Percentiles rank a stretch among this genome's conserved stretches.
Evolutionary conservation across 2,888 invertebrate species (phyloP).

Genomic region (Ypsolopha sequella): DNA sequence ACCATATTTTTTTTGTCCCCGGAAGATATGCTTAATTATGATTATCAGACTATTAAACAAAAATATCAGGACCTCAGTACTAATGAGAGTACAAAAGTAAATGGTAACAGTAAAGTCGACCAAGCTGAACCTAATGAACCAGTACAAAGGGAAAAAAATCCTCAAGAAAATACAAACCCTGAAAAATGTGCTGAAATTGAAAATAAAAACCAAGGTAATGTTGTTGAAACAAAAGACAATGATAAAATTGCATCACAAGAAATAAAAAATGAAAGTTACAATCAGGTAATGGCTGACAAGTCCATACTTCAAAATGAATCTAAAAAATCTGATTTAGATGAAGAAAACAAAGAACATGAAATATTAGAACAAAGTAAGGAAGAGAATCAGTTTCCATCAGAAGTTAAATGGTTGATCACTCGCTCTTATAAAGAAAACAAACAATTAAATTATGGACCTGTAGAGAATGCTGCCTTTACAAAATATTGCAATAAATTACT

Average conservation of each 20-base stretch:
- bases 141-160: background rate
- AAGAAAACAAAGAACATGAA: background rate
- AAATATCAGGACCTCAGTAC: background rate
- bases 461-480: conserved; percentile 12
- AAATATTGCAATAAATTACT: conserved; percentile 12
- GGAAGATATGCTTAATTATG: conserved; percentile 12
- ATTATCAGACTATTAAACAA: background rate
- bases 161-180: too few species aligned
- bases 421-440: background rate
- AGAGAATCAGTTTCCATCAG: background rate
- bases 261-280: too few species aligned
- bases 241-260: too few species aligned
- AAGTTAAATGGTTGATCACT: background rate
- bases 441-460: background rate
- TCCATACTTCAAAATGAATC: too few species aligned
- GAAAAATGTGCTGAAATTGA: too few species aligned
- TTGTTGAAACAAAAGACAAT: too few species aligned
- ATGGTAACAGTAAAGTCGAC: background rate
- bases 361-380: background rate
- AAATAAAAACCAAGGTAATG: too few species aligned
- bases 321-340: background rate
- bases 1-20: conserved; percentile 15
- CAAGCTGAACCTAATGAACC: background rate
- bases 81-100: background rate
- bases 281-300: too few species aligned